Base-by-base conservation (phyloP, 2,888 invertebrate species). In the Diarsia brunnea region DNA sequence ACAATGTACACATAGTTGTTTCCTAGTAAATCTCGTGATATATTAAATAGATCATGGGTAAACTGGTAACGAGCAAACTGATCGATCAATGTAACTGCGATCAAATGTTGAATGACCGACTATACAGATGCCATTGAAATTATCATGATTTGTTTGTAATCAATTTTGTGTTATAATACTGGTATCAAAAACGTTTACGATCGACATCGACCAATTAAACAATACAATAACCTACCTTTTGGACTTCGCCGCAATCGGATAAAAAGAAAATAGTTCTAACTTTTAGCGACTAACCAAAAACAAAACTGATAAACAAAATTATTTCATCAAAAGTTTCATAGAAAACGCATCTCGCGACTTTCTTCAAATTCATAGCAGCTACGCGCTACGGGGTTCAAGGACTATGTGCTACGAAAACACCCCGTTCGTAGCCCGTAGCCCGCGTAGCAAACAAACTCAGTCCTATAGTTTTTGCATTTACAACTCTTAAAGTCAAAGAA, bases 11-110 rank as follows among this genome's bases (percentile, higher is more conserved):
- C 7, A 3, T 58, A 75, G 27, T 60, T 31, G 64, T 61, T 73
- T 73, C 61, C 58, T 63, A 67, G 79, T 73, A 53, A 24, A 49
- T 84, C 58, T 79, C 84, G 83, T 83, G 78, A 69, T 53, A 65
- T 68, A 27, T 60, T 45, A 66, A 73, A 31, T 69, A 27, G 73
- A 24, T 79, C 81, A 84, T 73, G 79, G 69, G n/a, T 67, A 78
- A 77, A 78, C 65, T 7, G 14, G 67, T 71, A 69, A 27, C 53
- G 72, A 24, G 49, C 24, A 43, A 27, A 38, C 69, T 69, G 14
- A 65, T 68, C 58, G 24, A 66, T 51, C 14, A 47, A 43, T 16
- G 21, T 60, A 21, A 51, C n/a, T n/a, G 24, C 27, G 67, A 45
- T 68, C 24, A 73, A 61, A 79, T 63, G 66, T 31, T 64, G 53